These are phyloP conservation scores for Carcinoscorpius rotundicauda DNA, from an alignment of 1,140 invertebrate genomes.

Conservation along the genomic window DNA sequence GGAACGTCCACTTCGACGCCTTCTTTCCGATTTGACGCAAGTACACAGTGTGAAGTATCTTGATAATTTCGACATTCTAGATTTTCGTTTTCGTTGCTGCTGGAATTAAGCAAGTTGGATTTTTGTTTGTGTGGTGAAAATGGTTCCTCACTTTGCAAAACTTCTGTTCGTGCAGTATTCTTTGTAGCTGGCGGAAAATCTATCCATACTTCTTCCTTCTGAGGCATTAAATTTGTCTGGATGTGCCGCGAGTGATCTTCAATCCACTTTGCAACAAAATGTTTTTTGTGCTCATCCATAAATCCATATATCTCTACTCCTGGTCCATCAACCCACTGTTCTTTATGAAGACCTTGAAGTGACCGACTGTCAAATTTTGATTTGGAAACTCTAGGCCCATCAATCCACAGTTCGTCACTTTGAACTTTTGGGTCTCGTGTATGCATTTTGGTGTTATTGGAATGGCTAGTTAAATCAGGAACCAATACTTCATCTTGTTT, in stretches of 20 bases:
- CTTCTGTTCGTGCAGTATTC: too few relatives aligned
- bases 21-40: too few relatives aligned
- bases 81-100: too few relatives aligned
- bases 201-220: constrained; percentile 7
- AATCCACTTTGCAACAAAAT: constrained; percentile 86
- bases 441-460: too few relatives aligned
- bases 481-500: too few relatives aligned
- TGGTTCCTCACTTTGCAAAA: too few relatives aligned
- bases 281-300: constrained; percentile 82
- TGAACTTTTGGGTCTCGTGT: constrained; percentile 16
- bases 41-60: too few relatives aligned
- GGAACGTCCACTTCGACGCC: too few relatives aligned
- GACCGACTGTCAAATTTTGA: constrained; percentile 26
- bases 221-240: constrained; percentile 13
- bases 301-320: constrained; percentile 43
- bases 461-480: too few relatives aligned
- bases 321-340: constrained; percentile 91
- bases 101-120: too few relatives aligned
- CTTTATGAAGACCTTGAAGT: constrained; percentile 47
- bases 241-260: constrained; percentile 54
- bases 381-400: constrained; percentile 76
- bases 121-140: too few relatives aligned
- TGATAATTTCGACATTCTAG: too few relatives aligned
- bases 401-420: constrained; percentile 88
- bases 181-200: constrained; percentile 3